Evolutionary conservation across 2,113 vertebrate genomes (phyloP), one percentile per base, ranked within the genome.

Genomic region (Dipodomys stephensi): DNA sequence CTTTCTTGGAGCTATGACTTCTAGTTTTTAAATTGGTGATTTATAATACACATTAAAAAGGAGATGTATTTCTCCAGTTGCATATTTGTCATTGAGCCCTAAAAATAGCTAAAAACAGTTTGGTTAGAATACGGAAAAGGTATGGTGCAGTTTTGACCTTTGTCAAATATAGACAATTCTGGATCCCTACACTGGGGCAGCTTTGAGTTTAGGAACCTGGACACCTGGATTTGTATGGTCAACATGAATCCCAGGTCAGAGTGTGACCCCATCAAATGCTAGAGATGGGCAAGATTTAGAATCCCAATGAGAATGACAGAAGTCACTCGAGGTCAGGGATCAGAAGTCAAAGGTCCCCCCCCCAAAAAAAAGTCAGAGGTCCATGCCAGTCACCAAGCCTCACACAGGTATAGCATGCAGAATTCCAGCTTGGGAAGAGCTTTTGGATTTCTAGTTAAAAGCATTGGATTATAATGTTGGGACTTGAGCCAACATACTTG

Each of bases 21-120:
- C 60, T 83, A 32, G 27, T 15, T 85, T 91, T 91, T 88, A 67
- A 95, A 28, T 27, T 84, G 71, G 76, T 65, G 57, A 86, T 73
- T 57, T 69, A 91, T 39, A 71, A 87, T 95, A 73, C 18, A 78
- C 1, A 32, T 68, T 39, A 73, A n/a, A 69, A 86, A 78, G 23
- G 23, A 73, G 16, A 64, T 22, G 19, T 68, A 73, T 91, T 73
- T 46, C 35, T 73, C 60, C 65, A 82, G 35, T 18, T 86, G 35
- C 5, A 20, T 74, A 10, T 93, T 86, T 89, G 57, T 80, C n/a
- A 60, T 32, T 25, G 32, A 57, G 25, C 35, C 91, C 77, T 74
- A 57, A 57, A 49, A 57, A 57, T 57, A 57, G 53, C 73, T 87
- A 87, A 49, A 3, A 65, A 35, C 32, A 73, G 16, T 65, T 57